Conservation (phyloP, 1,140 invertebrate genomes). For the Brachionus calyciflorus region DNA sequence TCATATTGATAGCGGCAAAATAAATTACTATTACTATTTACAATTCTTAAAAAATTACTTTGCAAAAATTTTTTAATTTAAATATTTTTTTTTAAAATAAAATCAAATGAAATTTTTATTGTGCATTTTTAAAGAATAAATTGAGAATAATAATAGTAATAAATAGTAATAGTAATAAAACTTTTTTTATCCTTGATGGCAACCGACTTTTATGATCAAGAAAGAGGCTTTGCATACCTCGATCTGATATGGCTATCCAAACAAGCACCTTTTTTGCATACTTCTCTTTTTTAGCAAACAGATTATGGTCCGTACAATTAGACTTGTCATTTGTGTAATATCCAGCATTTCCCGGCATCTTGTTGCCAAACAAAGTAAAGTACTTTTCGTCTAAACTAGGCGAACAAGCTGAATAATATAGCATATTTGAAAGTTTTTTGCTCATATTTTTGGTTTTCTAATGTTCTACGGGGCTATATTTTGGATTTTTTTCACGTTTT, state of each 20-base stretch:
- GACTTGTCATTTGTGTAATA: neutral
- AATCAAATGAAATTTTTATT: no score
- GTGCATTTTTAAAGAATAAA: no score
- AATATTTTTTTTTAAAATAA: no score
- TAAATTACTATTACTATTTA: no score
- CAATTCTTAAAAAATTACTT: no score
- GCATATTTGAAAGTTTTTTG: neutral
- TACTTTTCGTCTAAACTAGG: neutral
- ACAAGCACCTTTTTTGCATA: neutral
- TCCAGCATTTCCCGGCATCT: neutral
- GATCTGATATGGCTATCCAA: neutral
- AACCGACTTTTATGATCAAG: neutral
- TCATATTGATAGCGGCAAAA: no score
- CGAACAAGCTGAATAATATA: neutral
- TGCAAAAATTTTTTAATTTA: no score
- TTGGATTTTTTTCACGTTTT: no score
- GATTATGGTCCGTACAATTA: neutral
- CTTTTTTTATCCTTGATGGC: no score
- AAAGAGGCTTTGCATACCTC: neutral
- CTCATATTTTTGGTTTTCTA: neutral
- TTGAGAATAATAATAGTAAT: no score
- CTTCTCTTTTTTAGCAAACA: neutral
- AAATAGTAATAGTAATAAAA: no score
- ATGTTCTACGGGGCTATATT: no score
- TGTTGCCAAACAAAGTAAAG: neutral